These are phyloP conservation scores for Drosophila triauraria DNA, from an alignment of 1,140 invertebrate species.

Conservation along the genomic window DNA sequence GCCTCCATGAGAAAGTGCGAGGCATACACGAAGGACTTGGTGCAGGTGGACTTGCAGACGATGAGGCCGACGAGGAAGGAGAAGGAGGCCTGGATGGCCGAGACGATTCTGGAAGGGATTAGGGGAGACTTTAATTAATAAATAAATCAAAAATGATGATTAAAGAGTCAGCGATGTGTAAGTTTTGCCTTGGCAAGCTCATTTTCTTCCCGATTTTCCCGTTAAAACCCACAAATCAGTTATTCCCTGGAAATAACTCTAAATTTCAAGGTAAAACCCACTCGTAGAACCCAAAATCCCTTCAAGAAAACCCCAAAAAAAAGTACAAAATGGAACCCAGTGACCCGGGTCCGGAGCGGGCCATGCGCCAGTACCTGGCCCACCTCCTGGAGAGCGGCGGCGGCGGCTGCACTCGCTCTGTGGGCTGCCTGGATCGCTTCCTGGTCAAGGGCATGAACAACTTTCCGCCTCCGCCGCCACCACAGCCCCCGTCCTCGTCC, in stretches of 20 bases:
- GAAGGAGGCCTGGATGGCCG: slow-evolving; percentile 88
- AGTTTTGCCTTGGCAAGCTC: background rate
- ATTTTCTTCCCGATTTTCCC: background rate
- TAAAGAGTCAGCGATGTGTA: background rate
- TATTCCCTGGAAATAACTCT: slow-evolving; percentile 24
- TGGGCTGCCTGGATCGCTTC: slow-evolving; percentile 24
- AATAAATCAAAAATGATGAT: background rate
- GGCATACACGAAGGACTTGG: slow-evolving; percentile 87
- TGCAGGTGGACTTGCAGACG: slow-evolving; percentile 88
- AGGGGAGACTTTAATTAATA: background rate
- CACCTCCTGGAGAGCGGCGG: slow-evolving; percentile 6
- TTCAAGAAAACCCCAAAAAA: background rate
- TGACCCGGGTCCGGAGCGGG: slow-evolving; percentile 7
- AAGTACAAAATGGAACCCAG: slow-evolving; percentile 3
- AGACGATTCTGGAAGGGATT: slow-evolving; percentile 87
- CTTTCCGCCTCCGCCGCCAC: slow-evolving; percentile 31
- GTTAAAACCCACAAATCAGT: slow-evolving; percentile 10
- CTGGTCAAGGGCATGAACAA: slow-evolving; percentile 23
- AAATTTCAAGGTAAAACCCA: slow-evolving; percentile 32
- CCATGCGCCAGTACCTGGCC: slow-evolving; percentile 12
- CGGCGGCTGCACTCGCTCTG: background rate
- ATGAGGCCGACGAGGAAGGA: slow-evolving; percentile 88
- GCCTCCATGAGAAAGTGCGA: slow-evolving; percentile 90
- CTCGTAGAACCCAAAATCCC: slow-evolving; percentile 2
- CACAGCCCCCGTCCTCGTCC: too few relatives aligned